These are phyloP conservation scores for Limosa lapponica DNA, from an alignment of 2,797 vertebrate genomes.

Conservation along the genomic window DNA sequence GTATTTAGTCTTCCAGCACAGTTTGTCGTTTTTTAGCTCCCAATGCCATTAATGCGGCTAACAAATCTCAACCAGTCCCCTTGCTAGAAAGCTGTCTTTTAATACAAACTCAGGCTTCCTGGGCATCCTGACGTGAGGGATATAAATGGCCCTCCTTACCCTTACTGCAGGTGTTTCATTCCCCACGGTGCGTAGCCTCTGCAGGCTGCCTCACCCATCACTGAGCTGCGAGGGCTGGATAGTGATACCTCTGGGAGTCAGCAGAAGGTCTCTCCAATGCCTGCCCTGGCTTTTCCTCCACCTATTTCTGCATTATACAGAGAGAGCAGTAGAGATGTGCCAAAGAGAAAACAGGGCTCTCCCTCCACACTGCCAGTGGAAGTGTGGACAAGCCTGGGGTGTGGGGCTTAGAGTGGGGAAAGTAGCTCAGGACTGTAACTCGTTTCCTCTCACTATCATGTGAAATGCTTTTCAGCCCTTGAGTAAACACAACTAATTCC, in stretches of 20 bases:
- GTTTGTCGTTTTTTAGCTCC: constrained; percentile 34
- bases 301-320: neutral
- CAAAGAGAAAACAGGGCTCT: neutral
- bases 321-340: neutral
- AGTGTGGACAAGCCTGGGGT: neutral
- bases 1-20: constrained; percentile 15
- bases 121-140: neutral
- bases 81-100: constrained; percentile 12
- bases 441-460: neutral
- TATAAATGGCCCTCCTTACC: constrained; percentile 2
- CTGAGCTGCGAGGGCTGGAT: constrained; percentile 61
- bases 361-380: neutral
- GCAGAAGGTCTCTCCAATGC: constrained; percentile 43
- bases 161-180: constrained; percentile 47
- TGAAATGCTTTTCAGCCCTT: constrained; percentile 13
- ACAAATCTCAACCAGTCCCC: constrained; percentile 5
- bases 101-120: neutral
- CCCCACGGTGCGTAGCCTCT: constrained; percentile 64
- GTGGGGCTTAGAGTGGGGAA: neutral
- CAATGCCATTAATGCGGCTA: constrained; percentile 8
- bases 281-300: neutral
- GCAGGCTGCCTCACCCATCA: constrained; percentile 77
- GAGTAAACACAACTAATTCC: constrained; percentile 24
- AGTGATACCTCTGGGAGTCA: neutral
- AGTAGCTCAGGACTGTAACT: neutral